Conservation (phyloP, 2,797 vertebrate genomes). For the Adrianichthys oophorus region DNA sequence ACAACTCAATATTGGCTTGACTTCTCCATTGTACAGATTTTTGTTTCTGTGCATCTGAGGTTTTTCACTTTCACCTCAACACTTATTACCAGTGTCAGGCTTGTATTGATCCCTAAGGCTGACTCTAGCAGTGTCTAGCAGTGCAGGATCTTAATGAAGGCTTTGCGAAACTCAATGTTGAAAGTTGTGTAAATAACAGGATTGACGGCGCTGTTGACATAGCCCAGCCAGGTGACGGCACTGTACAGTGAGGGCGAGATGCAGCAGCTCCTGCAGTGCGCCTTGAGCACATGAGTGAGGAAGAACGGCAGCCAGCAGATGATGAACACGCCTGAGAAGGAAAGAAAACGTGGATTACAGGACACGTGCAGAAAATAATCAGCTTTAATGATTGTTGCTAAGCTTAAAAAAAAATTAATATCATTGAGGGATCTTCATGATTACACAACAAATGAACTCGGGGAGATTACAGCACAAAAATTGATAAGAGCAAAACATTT, state of each 20-base stretch:
- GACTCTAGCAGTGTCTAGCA: conserved; percentile 56
- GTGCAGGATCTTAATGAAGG: conserved; percentile 81
- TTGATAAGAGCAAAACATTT: too few relatives aligned
- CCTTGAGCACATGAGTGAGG: conserved; percentile 79
- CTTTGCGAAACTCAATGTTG: conserved; percentile 81
- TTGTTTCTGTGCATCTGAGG: neutral
- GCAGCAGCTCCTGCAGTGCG: conserved; percentile 79
- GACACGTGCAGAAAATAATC: neutral
- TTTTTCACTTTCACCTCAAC: neutral
- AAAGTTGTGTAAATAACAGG: conserved; percentile 83
- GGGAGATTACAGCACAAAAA: too few relatives aligned
- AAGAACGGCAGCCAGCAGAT: conserved; percentile 85
- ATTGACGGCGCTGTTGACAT: conserved; percentile 81
- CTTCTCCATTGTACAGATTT: conserved; percentile 1
- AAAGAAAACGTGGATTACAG: neutral
- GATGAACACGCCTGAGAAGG: conserved; percentile 77
- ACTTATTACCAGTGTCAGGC: neutral
- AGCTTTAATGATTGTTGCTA: too few relatives aligned
- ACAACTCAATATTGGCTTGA: conserved; percentile 1
- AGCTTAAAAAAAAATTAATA: too few relatives aligned
- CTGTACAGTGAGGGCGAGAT: conserved; percentile 78
- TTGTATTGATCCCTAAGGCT: neutral
- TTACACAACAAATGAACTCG: too few relatives aligned
- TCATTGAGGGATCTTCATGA: too few relatives aligned
- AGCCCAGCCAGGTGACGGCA: conserved; percentile 79